Conservation (phyloP, 2,888 invertebrate genomes). For the Ashinkailepas kermadecensis region DNA sequence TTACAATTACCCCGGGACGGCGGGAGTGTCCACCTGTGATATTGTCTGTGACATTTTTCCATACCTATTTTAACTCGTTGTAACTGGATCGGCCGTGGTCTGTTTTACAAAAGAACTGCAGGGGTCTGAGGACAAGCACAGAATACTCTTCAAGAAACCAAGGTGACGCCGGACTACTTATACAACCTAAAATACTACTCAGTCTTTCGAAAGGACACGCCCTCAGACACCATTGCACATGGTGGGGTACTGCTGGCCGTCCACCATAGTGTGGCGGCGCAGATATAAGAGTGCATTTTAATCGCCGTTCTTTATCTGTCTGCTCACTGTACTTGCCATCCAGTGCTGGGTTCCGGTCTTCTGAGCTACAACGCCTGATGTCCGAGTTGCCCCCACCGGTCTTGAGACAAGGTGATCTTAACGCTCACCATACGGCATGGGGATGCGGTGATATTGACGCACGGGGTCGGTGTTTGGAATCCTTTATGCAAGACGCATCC, state of each 20-base stretch:
- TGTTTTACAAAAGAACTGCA: not conserved
- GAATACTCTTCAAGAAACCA: not conserved
- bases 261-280: too few relatives aligned
- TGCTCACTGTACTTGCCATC: too few relatives aligned
- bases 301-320: not conserved
- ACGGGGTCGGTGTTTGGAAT: not conserved
- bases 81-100: not conserved
- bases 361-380: not conserved
- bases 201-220: too few relatives aligned
- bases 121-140: too few relatives aligned
- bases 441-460: not conserved
- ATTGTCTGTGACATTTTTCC: not conserved
- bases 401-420: not conserved
- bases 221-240: too few relatives aligned
- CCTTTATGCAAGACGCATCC: not conserved
- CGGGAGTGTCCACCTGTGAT: too few relatives aligned
- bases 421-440: not conserved
- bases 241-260: too few relatives aligned
- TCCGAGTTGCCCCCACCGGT: not conserved
- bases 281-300: not conserved
- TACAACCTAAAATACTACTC: too few relatives aligned
- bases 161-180: too few relatives aligned
- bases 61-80: not conserved
- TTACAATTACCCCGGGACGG: not conserved
- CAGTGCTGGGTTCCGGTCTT: not conserved